phyloP scores from a whole-genome alignment of 2,888 invertebrate species.

The Oscheius sp. region DNA sequence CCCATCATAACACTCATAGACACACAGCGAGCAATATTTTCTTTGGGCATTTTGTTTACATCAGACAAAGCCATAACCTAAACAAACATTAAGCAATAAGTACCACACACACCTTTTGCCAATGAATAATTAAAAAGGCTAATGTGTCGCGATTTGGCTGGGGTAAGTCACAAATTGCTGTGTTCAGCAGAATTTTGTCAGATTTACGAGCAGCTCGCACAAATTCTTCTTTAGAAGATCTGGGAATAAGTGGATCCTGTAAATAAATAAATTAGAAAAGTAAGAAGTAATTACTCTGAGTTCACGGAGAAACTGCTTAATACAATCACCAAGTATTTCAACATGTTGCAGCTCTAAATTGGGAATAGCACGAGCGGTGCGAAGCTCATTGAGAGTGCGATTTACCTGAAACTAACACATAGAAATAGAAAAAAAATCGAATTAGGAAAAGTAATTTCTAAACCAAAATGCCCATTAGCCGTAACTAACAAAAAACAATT shows the following conservation, averaged over 20 bases:
- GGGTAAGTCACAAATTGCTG: constrained; percentile 83
- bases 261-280: constrained; percentile 27
- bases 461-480: too few species aligned
- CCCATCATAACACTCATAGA: constrained; percentile 93
- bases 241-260: constrained; percentile 85
- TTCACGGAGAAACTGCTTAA: constrained; percentile 90
- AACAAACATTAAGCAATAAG: constrained; percentile 3
- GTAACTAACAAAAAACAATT: too few species aligned
- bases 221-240: constrained; percentile 84
- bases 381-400: constrained; percentile 79
- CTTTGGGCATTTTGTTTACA: constrained; percentile 86
- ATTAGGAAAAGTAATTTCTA: too few species aligned
- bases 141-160: constrained; percentile 92
- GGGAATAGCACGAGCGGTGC: constrained; percentile 85
- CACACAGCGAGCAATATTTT: constrained; percentile 88
- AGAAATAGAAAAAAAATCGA: not conserved
- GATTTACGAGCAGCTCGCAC: constrained; percentile 76
- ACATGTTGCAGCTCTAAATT: constrained; percentile 88
- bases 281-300: constrained; percentile 74
- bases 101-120: constrained; percentile 78
- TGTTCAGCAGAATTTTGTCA: constrained; percentile 71
- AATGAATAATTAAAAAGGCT: constrained; percentile 88
- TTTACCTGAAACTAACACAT: constrained; percentile 76
- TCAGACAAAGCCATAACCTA: constrained; percentile 45
- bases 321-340: constrained; percentile 88